Conservation (phyloP, 1,140 invertebrate species). For the Euura lappo region DNA sequence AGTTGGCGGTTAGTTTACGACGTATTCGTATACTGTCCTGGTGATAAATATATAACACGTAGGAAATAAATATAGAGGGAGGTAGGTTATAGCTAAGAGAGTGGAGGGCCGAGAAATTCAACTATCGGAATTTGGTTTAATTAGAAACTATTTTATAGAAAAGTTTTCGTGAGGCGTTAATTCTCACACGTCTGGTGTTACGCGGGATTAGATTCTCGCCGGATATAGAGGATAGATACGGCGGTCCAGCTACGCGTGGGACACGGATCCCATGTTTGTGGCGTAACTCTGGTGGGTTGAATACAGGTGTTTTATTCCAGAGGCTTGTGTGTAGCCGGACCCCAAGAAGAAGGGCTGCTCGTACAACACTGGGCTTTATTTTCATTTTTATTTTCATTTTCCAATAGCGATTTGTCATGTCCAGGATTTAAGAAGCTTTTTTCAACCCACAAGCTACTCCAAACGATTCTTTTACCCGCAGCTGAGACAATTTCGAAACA, state of each 20-base stretch:
- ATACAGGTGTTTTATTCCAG: background rate
- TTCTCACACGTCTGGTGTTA: background rate
- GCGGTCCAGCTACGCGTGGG: background rate
- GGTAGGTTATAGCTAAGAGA: no score
- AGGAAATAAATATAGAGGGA: no score
- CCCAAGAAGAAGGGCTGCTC: background rate
- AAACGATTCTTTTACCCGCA: no score
- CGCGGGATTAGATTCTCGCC: background rate
- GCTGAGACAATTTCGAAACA: no score
- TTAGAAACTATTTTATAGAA: background rate
- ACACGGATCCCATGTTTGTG: background rate
- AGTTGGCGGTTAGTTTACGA: no score
- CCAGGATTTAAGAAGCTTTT: background rate
- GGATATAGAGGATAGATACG: background rate
- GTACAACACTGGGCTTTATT: background rate
- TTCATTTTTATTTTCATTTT: background rate
- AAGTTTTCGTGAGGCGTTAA: background rate
- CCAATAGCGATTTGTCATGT: background rate
- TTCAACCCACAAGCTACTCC: background rate
- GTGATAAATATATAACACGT: no score
- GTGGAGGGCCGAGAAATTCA: no score
- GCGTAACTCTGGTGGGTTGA: background rate
- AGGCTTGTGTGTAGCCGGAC: background rate
- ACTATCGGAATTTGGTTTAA: slow-evolving; percentile 1
- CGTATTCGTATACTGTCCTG: no score